Evolutionary conservation across 2,113 vertebrate species (phyloP).

Genomic region (Channa maculata): DNA sequence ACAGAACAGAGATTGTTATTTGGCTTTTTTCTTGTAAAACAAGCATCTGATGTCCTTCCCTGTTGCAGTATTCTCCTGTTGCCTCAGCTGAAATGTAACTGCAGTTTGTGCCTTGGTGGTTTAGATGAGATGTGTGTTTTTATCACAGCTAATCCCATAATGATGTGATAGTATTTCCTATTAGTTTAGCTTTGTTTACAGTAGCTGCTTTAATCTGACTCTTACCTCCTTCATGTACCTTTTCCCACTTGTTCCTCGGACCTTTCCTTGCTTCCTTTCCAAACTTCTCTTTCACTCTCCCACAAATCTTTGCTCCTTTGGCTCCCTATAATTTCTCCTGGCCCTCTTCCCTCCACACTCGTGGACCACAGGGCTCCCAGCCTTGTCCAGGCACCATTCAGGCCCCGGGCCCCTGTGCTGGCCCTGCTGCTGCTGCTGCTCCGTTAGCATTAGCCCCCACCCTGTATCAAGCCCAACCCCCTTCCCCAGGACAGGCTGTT

Average conservation of each 20-base stretch:
- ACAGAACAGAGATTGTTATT: not conserved
- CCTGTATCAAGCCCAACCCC: conserved; percentile 55
- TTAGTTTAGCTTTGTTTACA: not conserved
- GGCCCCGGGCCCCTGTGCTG: conserved; percentile 58
- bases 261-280: conserved; percentile 38
- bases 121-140: too few species aligned
- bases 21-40: too few species aligned
- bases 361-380: conserved; percentile 73
- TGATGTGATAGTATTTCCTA: too few species aligned
- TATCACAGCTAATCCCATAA: too few species aligned
- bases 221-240: conserved; percentile 34
- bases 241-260: conserved; percentile 37
- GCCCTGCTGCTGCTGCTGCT: conserved; percentile 37
- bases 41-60: too few species aligned
- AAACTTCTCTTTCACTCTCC: conserved; percentile 43
- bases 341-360: conserved; percentile 59
- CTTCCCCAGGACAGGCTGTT: conserved; percentile 72
- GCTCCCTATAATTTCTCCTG: conserved; percentile 39
- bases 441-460: conserved; percentile 62
- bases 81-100: too few species aligned
- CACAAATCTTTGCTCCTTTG: conserved; percentile 51
- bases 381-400: conserved; percentile 81
- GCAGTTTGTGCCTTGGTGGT: too few species aligned
- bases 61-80: too few species aligned
- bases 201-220: conserved; percentile 55